Evolutionary conservation across 2,797 vertebrate species (phyloP).

Genomic region (Microctenopoma steveboyesi): DNA sequence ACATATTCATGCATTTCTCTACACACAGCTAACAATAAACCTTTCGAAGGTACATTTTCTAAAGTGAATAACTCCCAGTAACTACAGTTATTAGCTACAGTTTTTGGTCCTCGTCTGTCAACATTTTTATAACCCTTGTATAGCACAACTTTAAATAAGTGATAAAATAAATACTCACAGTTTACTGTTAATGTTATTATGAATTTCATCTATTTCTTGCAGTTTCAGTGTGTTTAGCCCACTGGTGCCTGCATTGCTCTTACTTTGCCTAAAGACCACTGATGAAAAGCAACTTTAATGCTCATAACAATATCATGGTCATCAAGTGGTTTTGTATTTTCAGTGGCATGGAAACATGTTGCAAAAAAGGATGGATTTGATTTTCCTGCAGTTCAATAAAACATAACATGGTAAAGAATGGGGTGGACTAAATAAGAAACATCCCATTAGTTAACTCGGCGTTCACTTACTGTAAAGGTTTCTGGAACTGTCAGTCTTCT

Average conservation of each 20-base stretch:
- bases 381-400: constrained; percentile 27
- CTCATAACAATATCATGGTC: constrained; percentile 3
- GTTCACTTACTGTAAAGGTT: no score
- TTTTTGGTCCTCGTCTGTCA: constrained; percentile 60
- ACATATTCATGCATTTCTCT: constrained; percentile 27
- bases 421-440: not conserved
- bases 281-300: not conserved
- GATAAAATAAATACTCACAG: constrained; percentile 69
- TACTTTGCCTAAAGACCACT: constrained; percentile 4
- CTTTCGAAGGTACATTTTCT: constrained; percentile 38
- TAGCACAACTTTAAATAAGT: constrained; percentile 72
- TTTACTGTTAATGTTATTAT: constrained; percentile 44
- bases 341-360: not conserved
- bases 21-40: constrained; percentile 27
- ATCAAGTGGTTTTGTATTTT: not conserved
- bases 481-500: no score
- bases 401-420: not conserved
- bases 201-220: not conserved
- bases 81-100: constrained; percentile 45
- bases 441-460: no score
- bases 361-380: not conserved
- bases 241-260: constrained; percentile 15
- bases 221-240: constrained; percentile 15
- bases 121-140: constrained; percentile 71
- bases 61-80: constrained; percentile 39